Base-by-base conservation (phyloP, 2,113 vertebrate species). In the Aegithalos caudatus region DNA sequence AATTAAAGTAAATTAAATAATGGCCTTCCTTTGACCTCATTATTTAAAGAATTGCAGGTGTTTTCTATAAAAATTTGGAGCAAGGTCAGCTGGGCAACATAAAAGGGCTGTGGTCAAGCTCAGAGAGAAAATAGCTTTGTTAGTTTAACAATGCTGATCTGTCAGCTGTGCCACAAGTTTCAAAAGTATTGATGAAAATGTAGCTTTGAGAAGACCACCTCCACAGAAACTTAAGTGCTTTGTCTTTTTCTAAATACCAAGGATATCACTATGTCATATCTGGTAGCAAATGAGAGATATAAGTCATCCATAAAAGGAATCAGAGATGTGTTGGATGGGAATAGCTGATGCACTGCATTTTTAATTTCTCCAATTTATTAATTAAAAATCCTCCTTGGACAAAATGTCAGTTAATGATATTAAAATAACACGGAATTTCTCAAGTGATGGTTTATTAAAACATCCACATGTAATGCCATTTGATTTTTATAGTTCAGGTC, bases 161-260 rank as follows among this genome's bases (percentile, higher is more conserved):
- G 81, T 81, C 53, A 94, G 25, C 58, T 89, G 31, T 81, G n/a
- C 60, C 84, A 67, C 58, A 92, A 78, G 58, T 86, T 90, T 95
- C 38, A 73, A 81, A 60, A 51, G 33, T 79, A 67, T 35, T 73
- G 66, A 61, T 62, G 40, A 96, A 88, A 72, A 42, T 23, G 42
- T 7, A 62, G 21, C 67, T 90, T 93, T 90, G 78, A 80, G 86
- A 83, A 93, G 24, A 86, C n/a, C 31, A 91, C 37, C 28, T 84
- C 70, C 40, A 40, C 45, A 91, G 53, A 93, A 94, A 81, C n/a
- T 38, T 51, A 92, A 73, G 91, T 92, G 40, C 31, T 51, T 89
- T 91, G 15, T 57, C 77, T 95, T 97, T 92, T 69, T 58, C 65
- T 86, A 96, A 97, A 91, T 86, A 97, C 42, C 53, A 95, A 83